Evolutionary conservation across 2,888 invertebrate species (phyloP).

Genomic region (Idaea straminata): DNA sequence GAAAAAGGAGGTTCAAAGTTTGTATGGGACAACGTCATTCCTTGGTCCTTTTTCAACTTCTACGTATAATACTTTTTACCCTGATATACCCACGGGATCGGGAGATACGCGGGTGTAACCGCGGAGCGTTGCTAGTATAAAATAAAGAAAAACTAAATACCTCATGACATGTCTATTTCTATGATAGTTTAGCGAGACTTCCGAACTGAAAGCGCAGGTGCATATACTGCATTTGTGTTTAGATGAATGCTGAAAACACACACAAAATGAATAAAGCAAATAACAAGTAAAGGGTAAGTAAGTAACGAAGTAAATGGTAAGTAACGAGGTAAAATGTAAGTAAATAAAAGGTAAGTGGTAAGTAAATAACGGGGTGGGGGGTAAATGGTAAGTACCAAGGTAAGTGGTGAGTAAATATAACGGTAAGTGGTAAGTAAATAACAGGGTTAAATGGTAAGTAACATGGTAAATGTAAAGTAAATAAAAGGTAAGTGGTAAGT

Average conservation of each 20-base stretch:
- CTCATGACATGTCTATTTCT: constrained; percentile 46
- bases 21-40: too few species aligned
- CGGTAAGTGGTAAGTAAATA: too few species aligned
- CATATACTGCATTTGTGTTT: constrained; percentile 52
- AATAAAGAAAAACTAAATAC: neutral
- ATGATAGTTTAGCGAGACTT: constrained; percentile 59
- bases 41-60: too few species aligned
- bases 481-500: neutral
- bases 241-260: constrained; percentile 41
- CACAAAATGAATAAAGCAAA: neutral
- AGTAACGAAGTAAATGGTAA: neutral
- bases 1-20: too few species aligned
- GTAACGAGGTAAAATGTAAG: too few species aligned
- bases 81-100: too few species aligned
- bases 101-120: too few species aligned
- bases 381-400: too few species aligned
- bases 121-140: constrained; percentile 10
- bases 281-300: neutral
- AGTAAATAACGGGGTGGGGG: neutral
- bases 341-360: neutral
- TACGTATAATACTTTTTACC: too few species aligned
- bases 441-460: neutral
- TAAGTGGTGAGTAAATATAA: too few species aligned
- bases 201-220: constrained; percentile 47
- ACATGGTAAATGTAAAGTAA: too few species aligned